Base-by-base conservation (phyloP, 2,797 vertebrate species). In the Tachyglossus aculeatus region DNA sequence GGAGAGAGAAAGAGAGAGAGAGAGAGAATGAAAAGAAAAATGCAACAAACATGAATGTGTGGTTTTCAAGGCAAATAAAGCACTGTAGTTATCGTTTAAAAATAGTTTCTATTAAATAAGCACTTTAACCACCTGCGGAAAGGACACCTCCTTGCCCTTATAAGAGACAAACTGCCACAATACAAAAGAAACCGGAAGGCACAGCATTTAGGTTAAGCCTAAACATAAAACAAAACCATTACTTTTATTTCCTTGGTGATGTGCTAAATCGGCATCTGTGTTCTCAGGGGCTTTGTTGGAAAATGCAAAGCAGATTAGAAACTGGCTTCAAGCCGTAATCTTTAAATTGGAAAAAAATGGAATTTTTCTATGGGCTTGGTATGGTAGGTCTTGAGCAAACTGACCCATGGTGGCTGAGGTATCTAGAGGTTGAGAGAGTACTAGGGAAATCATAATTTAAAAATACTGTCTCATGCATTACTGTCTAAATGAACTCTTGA, bases 1-100 rank as follows among this genome's bases (percentile, higher is more conserved):
- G 92, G 85, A 24, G 82, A 86, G 81, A 83, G 70, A 84, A 91
- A n/a, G n/a, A n/a, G n/a, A n/a, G n/a, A n/a, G n/a, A n/a, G n/a
- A n/a, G n/a, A n/a, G n/a, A n/a, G n/a, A n/a, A n/a, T n/a, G n/a
- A n/a, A n/a, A n/a, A 83, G 34, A 76, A 54, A 54, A 60, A 21
- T 83, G 83, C 87, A 86, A 86, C 58, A 85, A 90, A 88, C 62
- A 91, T 57, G 82, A 89, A 75, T 0, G 22, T 81, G 83, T 80
- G 85, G 82, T 86, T 88, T 89, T 83, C 78, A 89, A 90, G 78
- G 77, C 88, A 87, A 87, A 86, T 5, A 84, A 88, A 87, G 75
- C 81, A 64, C 71, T 86, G n/a, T 57, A 72, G 48, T 65, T 75
- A 79, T 82, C 59, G 45, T 79, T 67, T 72, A 85, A 32, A 80